Base-by-base conservation (phyloP, 2,113 vertebrate species). In the Scartelaos histophorus region DNA sequence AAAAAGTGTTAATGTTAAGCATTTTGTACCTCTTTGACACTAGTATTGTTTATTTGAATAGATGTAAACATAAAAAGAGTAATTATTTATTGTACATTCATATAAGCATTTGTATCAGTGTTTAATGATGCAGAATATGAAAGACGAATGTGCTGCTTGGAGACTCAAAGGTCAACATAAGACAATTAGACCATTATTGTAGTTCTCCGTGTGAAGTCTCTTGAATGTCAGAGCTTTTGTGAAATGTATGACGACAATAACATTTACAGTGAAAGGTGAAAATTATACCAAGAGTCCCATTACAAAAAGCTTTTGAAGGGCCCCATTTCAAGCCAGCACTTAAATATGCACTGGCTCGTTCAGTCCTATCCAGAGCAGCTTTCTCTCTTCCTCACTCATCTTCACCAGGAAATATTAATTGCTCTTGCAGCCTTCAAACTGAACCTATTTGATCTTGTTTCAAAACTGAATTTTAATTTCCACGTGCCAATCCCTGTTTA, bases 401-500 rank as follows among this genome's bases (percentile, higher is more conserved):
- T 86, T 85, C 74, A 80, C 81, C 65, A 56, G 75, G 67, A 88
- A 81, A 85, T 84, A 90, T 89, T 92, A 89, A 89, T 87, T 90
- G 84, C 78, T 73, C 65, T 65, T 46, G 57, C 83, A 82, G 88
- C 79, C 79, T 84, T 92, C 82, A 77, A 81, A 84, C 77, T 66
- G 73, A 87, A 83, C 74, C 80, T 67, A 82, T 84, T 82, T 90
- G 75, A 92, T 91, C 82, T 78, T 51, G 74, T 87, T 88, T 90
- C 66, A 68, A 75, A 69, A 72, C 67, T 71, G 66, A 69, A 79
- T 53, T 67, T 82, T 82, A 17, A 87, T 89, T 87, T 90, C 29
- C 67, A 84, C 61, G 54, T 88, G 85, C 24, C 78, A 80, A 78
- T 78, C 82, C 71, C 70, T 85, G 74, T 86, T 88, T 77, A 84